A percentile compares a stretch with the other conserved stretches of the same genome.
These are phyloP conservation scores for Tachina grossa DNA, from an alignment of 2,888 invertebrate species.

Conservation along the genomic window DNA sequence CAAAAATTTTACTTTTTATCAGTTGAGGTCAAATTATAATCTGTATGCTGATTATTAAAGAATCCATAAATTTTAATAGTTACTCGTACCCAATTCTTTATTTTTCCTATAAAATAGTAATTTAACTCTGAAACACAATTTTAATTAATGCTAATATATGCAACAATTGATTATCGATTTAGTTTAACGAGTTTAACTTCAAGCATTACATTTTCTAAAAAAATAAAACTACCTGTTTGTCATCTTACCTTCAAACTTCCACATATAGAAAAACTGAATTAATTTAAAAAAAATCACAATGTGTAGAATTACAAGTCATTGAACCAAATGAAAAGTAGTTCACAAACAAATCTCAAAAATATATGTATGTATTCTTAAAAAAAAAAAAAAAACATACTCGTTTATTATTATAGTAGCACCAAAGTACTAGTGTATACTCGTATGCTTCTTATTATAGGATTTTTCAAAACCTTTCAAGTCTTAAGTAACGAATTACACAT, in stretches of 20 bases:
- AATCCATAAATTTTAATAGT: background rate
- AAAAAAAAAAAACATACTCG: background rate
- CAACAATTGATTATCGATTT: conserved; percentile 13
- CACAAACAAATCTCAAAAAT: background rate
- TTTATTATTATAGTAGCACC: background rate
- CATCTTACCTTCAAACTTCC: conserved; percentile 1
- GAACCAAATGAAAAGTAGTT: conserved; percentile 21
- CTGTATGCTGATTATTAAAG: too few relatives aligned
- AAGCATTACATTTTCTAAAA: background rate
- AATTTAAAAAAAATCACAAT: conserved; percentile 12
- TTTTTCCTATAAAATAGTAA: background rate
- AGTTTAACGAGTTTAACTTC: background rate
- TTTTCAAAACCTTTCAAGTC: conserved; percentile 27
- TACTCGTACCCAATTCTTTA: background rate
- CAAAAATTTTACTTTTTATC: background rate
- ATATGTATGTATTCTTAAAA: background rate
- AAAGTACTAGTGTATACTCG: background rate
- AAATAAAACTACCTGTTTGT: background rate
- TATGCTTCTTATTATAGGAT: background rate
- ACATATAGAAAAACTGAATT: background rate
- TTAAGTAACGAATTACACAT: conserved; percentile 34
- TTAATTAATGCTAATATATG: background rate
- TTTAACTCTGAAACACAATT: background rate
- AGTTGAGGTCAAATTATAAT: background rate
- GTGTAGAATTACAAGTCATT: conserved; percentile 46